phyloP scores from a whole-genome alignment of 2,888 invertebrate species.

The Agonum fuliginosum region DNA sequence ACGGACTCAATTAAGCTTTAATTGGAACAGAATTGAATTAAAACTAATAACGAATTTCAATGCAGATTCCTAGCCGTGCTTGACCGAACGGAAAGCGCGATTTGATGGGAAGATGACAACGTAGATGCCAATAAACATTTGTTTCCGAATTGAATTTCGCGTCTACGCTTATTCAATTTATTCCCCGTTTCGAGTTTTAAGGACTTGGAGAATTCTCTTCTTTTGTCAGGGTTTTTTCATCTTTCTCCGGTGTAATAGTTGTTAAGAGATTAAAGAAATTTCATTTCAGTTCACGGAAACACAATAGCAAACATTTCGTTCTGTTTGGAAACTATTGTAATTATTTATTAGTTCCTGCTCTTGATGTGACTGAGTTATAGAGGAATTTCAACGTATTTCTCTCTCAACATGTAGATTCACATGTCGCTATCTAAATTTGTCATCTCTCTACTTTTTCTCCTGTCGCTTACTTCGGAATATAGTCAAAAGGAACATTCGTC shows the following conservation, averaged over 20 bases:
- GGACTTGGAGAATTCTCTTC: conserved; percentile 35
- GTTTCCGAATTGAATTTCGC: conserved; percentile 59
- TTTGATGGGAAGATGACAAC: conserved; percentile 46
- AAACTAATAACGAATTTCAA: conserved; percentile 63
- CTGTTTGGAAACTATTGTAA: conserved; percentile 31
- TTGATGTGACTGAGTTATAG: conserved; percentile 17
- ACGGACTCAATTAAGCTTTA: conserved; percentile 61
- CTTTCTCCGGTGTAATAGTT: conserved; percentile 6
- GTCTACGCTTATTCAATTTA: conserved; percentile 59
- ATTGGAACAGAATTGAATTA: conserved; percentile 71
- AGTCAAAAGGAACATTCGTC: conserved; percentile 19
- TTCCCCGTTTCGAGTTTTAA: conserved; percentile 49
- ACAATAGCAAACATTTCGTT: conserved; percentile 26
- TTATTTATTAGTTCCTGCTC: conserved; percentile 14
- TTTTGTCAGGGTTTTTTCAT: conserved; percentile 39
- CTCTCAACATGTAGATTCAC: background rate
- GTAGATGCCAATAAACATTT: conserved; percentile 55
- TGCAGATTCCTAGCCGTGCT: conserved; percentile 14
- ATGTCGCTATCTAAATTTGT: conserved; percentile 30
- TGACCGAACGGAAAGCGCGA: conserved; percentile 52
- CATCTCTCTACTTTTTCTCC: conserved; percentile 16
- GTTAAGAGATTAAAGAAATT: conserved; percentile 47
- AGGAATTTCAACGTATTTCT: conserved; percentile 26
- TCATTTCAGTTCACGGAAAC: conserved; percentile 13
- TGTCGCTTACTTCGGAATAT: conserved; percentile 23